Percentiles rank a stretch among this genome's conserved stretches.
Evolutionary conservation across 1,140 invertebrate genomes (phyloP).

Genomic region (Sminthurinus signatus): DNA sequence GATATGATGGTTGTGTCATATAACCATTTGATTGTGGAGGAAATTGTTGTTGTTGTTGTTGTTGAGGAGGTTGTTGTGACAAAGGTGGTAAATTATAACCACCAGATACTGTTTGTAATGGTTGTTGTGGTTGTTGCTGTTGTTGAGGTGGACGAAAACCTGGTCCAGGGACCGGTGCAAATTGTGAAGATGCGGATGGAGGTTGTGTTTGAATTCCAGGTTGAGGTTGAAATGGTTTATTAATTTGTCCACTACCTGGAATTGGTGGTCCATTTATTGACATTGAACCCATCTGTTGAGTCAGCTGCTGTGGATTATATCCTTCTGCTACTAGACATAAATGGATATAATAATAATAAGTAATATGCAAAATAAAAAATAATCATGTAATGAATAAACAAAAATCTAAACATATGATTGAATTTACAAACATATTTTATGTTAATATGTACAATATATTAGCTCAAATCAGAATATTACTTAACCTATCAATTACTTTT

Average conservation of each 20-base stretch:
- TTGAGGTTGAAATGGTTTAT: not conserved
- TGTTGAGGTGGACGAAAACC: slow-evolving; percentile 10
- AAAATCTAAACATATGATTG: no score
- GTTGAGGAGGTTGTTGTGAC: slow-evolving; percentile 40
- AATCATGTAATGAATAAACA: no score
- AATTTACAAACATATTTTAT: no score
- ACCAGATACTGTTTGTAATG: slow-evolving; percentile 36
- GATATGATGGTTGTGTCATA: not conserved
- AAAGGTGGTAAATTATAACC: slow-evolving; percentile 37
- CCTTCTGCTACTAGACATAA: slow-evolving; percentile 5
- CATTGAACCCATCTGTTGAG: not conserved
- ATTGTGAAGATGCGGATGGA: no score
- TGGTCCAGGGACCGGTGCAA: slow-evolving; percentile 3
- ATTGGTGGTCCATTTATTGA: not conserved
- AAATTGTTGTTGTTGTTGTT: slow-evolving; percentile 31
- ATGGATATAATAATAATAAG: no score
- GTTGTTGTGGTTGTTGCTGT: slow-evolving; percentile 34
- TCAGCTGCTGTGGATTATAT: slow-evolving; percentile 5
- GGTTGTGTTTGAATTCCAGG: not conserved
- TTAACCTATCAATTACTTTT: no score
- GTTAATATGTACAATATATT: no score
- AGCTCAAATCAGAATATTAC: no score
- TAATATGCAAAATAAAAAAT: no score
- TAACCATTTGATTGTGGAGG: slow-evolving; percentile 21
- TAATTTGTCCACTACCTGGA: not conserved